Conservation (phyloP, 1,140 invertebrate genomes). For the Trypoxylus dichotomus region DNA sequence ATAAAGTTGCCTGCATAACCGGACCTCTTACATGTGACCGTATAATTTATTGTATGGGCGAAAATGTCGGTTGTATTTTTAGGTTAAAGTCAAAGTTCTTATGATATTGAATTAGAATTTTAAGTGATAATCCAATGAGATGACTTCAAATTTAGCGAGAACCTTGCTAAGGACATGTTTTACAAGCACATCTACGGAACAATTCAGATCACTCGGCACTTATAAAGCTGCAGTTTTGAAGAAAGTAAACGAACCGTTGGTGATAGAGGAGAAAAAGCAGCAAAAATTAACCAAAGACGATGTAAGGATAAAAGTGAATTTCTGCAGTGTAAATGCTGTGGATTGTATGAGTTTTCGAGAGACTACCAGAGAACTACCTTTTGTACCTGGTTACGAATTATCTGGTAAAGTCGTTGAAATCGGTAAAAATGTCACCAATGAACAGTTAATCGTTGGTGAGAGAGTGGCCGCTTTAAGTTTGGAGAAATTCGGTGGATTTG, state of each 20-base stretch:
- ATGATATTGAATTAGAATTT: not conserved
- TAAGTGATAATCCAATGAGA: slow-evolving; percentile 13
- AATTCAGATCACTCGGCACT: slow-evolving; percentile 33
- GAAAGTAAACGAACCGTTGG: slow-evolving; percentile 53
- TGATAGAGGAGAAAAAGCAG: slow-evolving; percentile 49
- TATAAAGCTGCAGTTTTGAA: slow-evolving; percentile 56
- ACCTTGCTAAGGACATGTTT: slow-evolving; percentile 25
- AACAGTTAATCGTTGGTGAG: slow-evolving; percentile 47
- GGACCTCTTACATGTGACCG: too few relatives aligned
- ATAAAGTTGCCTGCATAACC: not conserved
- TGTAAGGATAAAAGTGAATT: slow-evolving; percentile 56
- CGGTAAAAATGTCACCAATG: slow-evolving; percentile 44
- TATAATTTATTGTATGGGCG: too few relatives aligned
- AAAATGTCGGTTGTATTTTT: not conserved
- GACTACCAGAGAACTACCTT: slow-evolving; percentile 54
- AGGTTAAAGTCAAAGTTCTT: not conserved
- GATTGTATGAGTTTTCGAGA: slow-evolving; percentile 56
- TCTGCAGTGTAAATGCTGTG: slow-evolving; percentile 61
- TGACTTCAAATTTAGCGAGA: slow-evolving; percentile 33
- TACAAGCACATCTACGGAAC: slow-evolving; percentile 9
- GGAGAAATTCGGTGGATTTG: slow-evolving; percentile 53
- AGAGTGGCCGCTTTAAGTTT: slow-evolving; percentile 55
- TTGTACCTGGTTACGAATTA: slow-evolving; percentile 60
- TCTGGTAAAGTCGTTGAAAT: slow-evolving; percentile 56
- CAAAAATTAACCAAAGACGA: slow-evolving; percentile 49